Base-by-base conservation (phyloP, 2,888 invertebrate genomes). In the Mylabris sibirica region DNA sequence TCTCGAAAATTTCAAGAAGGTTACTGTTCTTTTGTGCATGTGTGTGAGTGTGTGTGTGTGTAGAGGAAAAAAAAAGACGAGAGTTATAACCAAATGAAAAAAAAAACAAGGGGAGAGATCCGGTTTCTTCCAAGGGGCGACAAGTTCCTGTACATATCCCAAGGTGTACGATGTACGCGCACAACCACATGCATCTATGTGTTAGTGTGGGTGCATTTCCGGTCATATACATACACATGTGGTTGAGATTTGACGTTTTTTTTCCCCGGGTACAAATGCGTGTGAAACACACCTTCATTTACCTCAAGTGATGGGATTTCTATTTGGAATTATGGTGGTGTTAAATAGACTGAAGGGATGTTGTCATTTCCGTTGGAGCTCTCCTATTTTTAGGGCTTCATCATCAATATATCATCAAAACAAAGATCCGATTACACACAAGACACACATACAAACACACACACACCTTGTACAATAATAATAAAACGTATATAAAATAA, bases 121-220 rank as follows among this genome's bases (percentile, higher is more conserved):
- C 57, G 57, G 57, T 57, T 57, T 57, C 57, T 57, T 41, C 20
- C 38, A 41, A 38, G 62, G 62, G 62, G n/a, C n/a, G n/a, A 41
- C 41, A 62, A 38, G 62, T 44, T 62, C 41, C 44, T 62, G 41
- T 44, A 38, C 35, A 24, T 22, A 38, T 24, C 35, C 35, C 62
- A 24, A 44, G 62, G 62, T 62, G 44, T 62, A 38, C 34, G n/a
- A 26, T 22, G 2, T 2, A 53, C 9, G 17, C 17, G 8, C 17
- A 44, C 22, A 61, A 8, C 44, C 44, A 44, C 6, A 17, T 38
- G 38, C 8, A 8, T 30, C 17, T 35, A 26, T 35, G 14, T 44
- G 44, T 38, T n/a, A n/a, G 61, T 61, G 62, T 62, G 62, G 62
- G 62, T 44, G 62, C 62, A 44, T 62, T 62, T 62, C 62, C 62